A percentile compares a stretch with the other conserved stretches of the same genome.
Evolutionary conservation across 2,113 vertebrate genomes (phyloP).

Genomic region (Tinamus guttatus): DNA sequence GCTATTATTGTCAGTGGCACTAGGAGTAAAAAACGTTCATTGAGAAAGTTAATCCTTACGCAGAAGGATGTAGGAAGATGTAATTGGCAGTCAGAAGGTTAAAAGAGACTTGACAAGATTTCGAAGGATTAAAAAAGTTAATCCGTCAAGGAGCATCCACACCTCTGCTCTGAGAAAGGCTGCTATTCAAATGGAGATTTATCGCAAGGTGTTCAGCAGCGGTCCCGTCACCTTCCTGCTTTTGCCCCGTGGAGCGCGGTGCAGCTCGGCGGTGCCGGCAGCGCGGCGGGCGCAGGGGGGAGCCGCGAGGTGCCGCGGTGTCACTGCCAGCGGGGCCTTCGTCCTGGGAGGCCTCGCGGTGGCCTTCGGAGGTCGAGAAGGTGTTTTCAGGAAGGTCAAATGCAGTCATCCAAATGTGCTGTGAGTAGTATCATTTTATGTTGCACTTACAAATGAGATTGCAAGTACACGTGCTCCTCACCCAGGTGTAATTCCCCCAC

Average conservation of each 20-base stretch:
- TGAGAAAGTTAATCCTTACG: conserved; percentile 52
- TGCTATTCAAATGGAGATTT: conserved; percentile 44
- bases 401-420: no score
- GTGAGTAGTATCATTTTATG: no score
- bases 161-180: neutral
- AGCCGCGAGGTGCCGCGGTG: neutral
- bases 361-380: neutral
- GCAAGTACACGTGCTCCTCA: neutral
- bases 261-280: neutral
- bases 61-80: conserved; percentile 24
- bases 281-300: neutral
- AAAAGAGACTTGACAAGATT: conserved; percentile 50
- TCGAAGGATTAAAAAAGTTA: conserved; percentile 44
- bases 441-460: neutral
- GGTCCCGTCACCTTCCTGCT: neutral
- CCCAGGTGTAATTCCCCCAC: neutral
- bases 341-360: neutral
- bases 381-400: neutral
- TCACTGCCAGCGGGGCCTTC: neutral
- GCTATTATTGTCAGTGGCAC: conserved; percentile 54
- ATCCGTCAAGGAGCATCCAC: conserved; percentile 24
- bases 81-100: conserved; percentile 45
- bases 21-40: conserved; percentile 34
- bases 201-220: neutral
- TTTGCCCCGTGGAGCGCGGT: neutral